Conservation (phyloP, 2,888 invertebrate genomes). For the Andrena flavipes region DNA sequence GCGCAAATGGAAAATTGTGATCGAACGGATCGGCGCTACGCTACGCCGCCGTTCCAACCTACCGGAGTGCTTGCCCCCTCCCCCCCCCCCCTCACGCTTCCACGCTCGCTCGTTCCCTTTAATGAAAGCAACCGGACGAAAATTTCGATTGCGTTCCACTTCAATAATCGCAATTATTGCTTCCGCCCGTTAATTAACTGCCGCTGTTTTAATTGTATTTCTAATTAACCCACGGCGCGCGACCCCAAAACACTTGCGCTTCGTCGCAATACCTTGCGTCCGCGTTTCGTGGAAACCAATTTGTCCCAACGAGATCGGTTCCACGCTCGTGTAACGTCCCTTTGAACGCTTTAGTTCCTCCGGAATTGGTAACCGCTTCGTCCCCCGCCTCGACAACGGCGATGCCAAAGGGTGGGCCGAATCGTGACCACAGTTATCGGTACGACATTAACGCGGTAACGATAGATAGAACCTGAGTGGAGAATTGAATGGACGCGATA, state of each 20-base stretch:
- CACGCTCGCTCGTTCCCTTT: constrained; percentile 41
- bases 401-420: too few species aligned
- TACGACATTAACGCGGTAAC: constrained; percentile 48
- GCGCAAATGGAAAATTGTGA: constrained; percentile 63
- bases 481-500: constrained; percentile 8
- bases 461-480: neutral
- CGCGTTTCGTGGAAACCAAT: neutral
- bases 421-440: neutral
- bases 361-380: neutral
- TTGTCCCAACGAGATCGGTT: neutral
- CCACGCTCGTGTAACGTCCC: neutral
- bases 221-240: constrained; percentile 51
- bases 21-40: constrained; percentile 40
- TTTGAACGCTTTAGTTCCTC: neutral
- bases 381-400: neutral
- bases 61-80: constrained; percentile 8
- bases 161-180: constrained; percentile 71
- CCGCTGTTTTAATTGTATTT: constrained; percentile 58
- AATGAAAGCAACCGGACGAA: constrained; percentile 68
- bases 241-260: neutral
- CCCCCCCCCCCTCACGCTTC: too few species aligned
- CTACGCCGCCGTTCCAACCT: constrained; percentile 43
- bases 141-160: constrained; percentile 68
- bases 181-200: constrained; percentile 61
- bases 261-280: neutral